A percentile compares a stretch with the other conserved stretches of the same genome.
phyloP scores from a whole-genome alignment of 2,888 invertebrate species.

The Phytoseiulus persimilis region DNA sequence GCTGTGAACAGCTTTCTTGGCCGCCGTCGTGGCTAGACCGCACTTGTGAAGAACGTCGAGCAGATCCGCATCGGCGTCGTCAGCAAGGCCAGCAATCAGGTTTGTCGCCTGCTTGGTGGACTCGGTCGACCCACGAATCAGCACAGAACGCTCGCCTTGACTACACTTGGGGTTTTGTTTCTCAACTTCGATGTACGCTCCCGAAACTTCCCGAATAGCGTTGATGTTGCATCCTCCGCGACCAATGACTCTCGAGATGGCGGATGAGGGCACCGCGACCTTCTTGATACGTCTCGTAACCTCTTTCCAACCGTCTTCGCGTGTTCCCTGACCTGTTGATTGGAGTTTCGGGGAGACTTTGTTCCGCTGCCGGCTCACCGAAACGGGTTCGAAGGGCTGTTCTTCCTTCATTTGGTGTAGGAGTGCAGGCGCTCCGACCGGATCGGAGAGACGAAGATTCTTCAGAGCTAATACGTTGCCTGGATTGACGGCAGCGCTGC shows the following conservation, averaged over 20 bases:
- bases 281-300: constrained; percentile 74
- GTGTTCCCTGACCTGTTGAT: constrained; percentile 51
- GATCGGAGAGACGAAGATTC: constrained; percentile 16
- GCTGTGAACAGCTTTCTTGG: neutral
- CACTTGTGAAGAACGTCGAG: constrained; percentile 67
- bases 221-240: constrained; percentile 96
- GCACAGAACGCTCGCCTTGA: constrained; percentile 85
- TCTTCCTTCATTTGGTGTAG: neutral
- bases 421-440: neutral
- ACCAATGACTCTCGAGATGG: constrained; percentile 93
- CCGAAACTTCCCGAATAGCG: constrained; percentile 89
- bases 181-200: constrained; percentile 95
- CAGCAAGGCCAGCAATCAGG: constrained; percentile 80
- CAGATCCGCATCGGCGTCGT: constrained; percentile 89
- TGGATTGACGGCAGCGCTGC: neutral
- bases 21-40: constrained; percentile 50
- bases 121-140: constrained; percentile 84
- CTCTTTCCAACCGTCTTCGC: constrained; percentile 95
- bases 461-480: constrained; percentile 8
- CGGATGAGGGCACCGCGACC: constrained; percentile 84
- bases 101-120: constrained; percentile 84
- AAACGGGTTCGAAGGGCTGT: constrained; percentile 26
- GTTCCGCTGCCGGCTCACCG: neutral
- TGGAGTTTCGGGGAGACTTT: constrained; percentile 31
- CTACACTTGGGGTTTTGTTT: constrained; percentile 71